Conservation (phyloP, 2,113 vertebrate genomes). For the Channa argus region DNA sequence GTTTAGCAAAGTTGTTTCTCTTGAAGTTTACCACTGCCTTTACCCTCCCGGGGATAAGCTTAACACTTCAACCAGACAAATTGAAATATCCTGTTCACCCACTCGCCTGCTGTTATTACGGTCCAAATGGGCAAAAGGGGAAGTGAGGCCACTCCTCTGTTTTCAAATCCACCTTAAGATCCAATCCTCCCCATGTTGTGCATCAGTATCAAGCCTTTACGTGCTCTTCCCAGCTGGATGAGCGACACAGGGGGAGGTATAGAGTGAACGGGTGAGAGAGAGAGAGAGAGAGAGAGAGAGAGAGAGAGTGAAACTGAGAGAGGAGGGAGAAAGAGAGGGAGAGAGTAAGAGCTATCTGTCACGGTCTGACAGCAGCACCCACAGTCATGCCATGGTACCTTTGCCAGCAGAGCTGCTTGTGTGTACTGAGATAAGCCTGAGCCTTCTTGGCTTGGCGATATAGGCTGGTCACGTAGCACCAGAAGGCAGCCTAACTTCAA, state of each 20-base stretch:
- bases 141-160: constrained; percentile 6
- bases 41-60: background rate
- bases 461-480: constrained; percentile 66
- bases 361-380: constrained; percentile 66
- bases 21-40: background rate
- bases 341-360: constrained; percentile 58
- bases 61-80: constrained; percentile 27
- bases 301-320: constrained; percentile 36
- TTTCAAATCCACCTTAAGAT: constrained; percentile 31
- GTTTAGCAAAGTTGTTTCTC: background rate
- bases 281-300: constrained; percentile 11
- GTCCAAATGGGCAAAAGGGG: background rate
- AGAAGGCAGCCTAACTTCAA: constrained; percentile 67
- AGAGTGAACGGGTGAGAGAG: constrained; percentile 13
- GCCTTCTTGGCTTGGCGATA: constrained; percentile 60
- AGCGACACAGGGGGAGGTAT: background rate
- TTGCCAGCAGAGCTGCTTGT: constrained; percentile 76
- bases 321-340: constrained; percentile 10
- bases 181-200: background rate
- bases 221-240: constrained; percentile 15
- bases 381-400: constrained; percentile 57
- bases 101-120: background rate
- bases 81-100: constrained; percentile 12
- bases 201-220: constrained; percentile 21
- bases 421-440: constrained; percentile 73